Percentiles rank a stretch among this genome's conserved stretches.
Conservation (phyloP, 1,140 invertebrate genomes). For the Zaprionus inermis region DNA sequence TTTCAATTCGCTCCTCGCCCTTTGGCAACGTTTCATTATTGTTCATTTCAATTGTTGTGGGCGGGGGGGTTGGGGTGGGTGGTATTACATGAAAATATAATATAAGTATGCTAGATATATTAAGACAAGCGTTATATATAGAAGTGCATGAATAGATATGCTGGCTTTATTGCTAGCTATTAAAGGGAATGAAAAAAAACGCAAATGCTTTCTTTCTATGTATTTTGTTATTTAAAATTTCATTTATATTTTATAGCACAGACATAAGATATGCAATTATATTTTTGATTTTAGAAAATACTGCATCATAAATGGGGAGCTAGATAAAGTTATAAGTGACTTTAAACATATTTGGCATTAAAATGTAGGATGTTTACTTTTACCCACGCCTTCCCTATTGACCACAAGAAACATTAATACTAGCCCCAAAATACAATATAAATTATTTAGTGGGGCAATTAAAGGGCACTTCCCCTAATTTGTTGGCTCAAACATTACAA, state of each 20-base stretch:
- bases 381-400: neutral
- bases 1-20: neutral
- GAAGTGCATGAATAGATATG: neutral
- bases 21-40: conserved; percentile 17
- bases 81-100: conserved; percentile 2
- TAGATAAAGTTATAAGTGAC: no score
- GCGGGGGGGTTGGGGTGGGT: neutral
- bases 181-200: no score
- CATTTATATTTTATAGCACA: no score
- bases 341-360: no score
- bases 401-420: neutral
- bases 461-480: conserved; percentile 45
- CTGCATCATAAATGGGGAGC: no score
- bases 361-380: no score
- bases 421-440: conserved; percentile 18
- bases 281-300: no score
- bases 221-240: no score
- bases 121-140: neutral
- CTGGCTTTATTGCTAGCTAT: no score
- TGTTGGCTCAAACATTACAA: conserved; percentile 36
- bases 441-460: conserved; percentile 40
- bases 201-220: no score
- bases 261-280: no score
- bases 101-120: neutral
- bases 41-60: conserved; percentile 28